Evolutionary conservation across 2,888 invertebrate genomes (phyloP).

Genomic region (Notocelia uddmanniana): DNA sequence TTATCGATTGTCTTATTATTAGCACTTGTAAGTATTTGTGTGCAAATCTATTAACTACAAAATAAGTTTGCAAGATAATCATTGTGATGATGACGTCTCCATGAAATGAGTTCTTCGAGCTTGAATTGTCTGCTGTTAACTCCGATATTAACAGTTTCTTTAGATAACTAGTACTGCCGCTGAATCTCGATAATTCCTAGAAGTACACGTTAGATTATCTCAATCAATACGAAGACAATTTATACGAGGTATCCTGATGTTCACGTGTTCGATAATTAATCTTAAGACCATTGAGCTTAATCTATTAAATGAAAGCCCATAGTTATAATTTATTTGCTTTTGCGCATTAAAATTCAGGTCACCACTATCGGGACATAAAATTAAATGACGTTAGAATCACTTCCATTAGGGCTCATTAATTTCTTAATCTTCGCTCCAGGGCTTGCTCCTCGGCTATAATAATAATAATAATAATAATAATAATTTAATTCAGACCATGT

Average conservation of each 20-base stretch:
- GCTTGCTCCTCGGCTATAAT: constrained; percentile 62
- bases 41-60: not conserved
- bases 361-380: constrained; percentile 50
- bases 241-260: constrained; percentile 27
- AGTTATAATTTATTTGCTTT: constrained; percentile 68
- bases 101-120: not conserved
- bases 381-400: constrained; percentile 63
- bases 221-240: constrained; percentile 7
- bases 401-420: constrained; percentile 82
- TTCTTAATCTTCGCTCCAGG: constrained; percentile 78
- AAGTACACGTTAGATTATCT: not conserved
- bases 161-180: not conserved
- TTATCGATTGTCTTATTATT: no score
- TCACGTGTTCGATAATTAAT: constrained; percentile 43
- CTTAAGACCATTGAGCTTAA: constrained; percentile 38
- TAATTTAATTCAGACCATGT: no score
- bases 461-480: no score
- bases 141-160: not conserved
- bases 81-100: not conserved
- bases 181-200: constrained; percentile 1
- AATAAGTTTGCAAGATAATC: no score
- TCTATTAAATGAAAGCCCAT: constrained; percentile 35
- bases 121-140: no score
- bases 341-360: constrained; percentile 57
- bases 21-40: not conserved